Percentiles rank a stretch among this genome's conserved stretches.
Evolutionary conservation across 1,140 invertebrate species (phyloP).

Genomic region (Habropoda laboriosa): DNA sequence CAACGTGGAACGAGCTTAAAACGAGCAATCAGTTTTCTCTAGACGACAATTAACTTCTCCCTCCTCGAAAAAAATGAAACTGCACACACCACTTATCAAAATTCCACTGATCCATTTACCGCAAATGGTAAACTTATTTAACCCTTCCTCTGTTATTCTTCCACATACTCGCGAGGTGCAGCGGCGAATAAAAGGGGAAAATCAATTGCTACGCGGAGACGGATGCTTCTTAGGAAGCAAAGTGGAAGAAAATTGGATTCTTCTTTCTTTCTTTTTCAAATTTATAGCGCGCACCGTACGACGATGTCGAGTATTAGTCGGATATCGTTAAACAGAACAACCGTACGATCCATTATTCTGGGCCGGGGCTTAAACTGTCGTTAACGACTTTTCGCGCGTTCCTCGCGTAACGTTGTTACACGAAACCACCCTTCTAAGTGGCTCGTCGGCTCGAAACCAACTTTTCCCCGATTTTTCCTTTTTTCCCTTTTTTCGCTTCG

Average conservation of each 20-base stretch:
- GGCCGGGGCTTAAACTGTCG: constrained; percentile 56
- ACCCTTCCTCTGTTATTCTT: background rate
- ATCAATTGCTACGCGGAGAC: background rate
- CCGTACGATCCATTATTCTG: constrained; percentile 53
- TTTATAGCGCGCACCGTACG: constrained; percentile 33
- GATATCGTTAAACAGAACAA: constrained; percentile 52
- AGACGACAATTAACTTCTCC: too few relatives aligned
- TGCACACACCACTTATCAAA: too few relatives aligned
- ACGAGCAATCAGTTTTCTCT: too few relatives aligned
- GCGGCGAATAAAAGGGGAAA: background rate
- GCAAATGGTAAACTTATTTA: background rate
- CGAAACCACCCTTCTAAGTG: constrained; percentile 34
- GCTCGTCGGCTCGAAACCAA: constrained; percentile 21
- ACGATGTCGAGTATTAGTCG: constrained; percentile 26
- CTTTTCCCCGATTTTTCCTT: constrained; percentile 10
- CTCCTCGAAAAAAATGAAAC: too few relatives aligned
- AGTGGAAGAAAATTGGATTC: constrained; percentile 46
- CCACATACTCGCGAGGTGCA: background rate
- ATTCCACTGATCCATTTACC: too few relatives aligned
- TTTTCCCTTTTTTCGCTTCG: background rate
- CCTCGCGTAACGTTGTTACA: constrained; percentile 31
- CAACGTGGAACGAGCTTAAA: too few relatives aligned
- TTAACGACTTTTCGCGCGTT: constrained; percentile 59
- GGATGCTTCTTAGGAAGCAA: constrained; percentile 11
- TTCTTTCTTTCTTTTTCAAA: too few relatives aligned